Evolutionary conservation across 2,113 vertebrate genomes (phyloP).

Genomic region (Sakesphorus luctuosus): DNA sequence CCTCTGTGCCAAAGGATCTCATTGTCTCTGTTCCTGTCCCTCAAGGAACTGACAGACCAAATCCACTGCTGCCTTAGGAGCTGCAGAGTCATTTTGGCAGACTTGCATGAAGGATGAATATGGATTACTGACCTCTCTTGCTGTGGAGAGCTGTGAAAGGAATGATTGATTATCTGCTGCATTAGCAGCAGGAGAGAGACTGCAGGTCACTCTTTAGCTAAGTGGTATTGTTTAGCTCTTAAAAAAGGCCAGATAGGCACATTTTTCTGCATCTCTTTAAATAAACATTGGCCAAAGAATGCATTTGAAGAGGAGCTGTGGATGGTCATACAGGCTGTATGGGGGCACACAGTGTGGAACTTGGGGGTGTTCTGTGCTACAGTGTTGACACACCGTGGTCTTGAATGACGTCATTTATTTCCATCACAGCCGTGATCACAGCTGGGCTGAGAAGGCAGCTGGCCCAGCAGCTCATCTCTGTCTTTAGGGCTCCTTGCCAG

Average conservation of each 20-base stretch:
- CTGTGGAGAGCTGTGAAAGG: neutral
- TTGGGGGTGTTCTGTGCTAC: neutral
- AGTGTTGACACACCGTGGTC: neutral
- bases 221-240: neutral
- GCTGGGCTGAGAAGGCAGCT: neutral
- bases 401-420: neutral
- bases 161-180: slow-evolving; percentile 32
- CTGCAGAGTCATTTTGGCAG: neutral
- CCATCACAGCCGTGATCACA: neutral
- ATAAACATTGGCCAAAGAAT: neutral
- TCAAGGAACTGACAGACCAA: neutral
- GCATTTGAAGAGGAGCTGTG: neutral
- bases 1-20: neutral
- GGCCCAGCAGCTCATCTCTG: neutral
- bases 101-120: neutral
- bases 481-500: neutral
- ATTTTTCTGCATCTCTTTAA: neutral
- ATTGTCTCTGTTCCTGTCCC: neutral
- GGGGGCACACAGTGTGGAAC: neutral
- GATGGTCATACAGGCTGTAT: neutral
- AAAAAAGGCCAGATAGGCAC: neutral
- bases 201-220: slow-evolving; percentile 7
- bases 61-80: neutral
- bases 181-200: slow-evolving; percentile 16
- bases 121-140: slow-evolving; percentile 19